Base-by-base conservation (phyloP, 2,888 invertebrate genomes). In the Drosophila kuntzei region DNA sequence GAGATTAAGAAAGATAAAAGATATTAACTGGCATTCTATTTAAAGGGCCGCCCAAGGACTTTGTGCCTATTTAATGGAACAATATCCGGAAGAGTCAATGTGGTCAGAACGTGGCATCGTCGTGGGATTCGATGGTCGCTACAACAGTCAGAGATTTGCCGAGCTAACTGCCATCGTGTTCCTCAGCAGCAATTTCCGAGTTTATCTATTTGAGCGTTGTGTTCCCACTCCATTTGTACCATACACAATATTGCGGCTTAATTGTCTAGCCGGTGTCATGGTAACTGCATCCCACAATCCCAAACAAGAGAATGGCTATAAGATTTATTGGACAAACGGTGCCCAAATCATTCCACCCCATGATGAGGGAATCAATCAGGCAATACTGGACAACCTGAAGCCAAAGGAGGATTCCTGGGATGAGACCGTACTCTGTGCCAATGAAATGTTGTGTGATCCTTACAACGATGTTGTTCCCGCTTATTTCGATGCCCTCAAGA, bases 241-340 rank as follows among this genome's bases (percentile, higher is more conserved):
- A 0, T 99, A 96, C 92, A 95, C 95, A 0, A 96, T 98, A 0
- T 93, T 94, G 2, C 93, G 95, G 71, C 95, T 95, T 66, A 94
- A 95, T 16, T 96, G 96, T 61, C 95, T 95, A 0, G 97, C 96
- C 36, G 98, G 98, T 0, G 94, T 98, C 2, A 98, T 98, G 97
- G 95, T 98, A 2, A 98, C 98, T 0, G 98, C 98, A 0, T 98
- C 98, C 0, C 98, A 99, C 90, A 99, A 98, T 93, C 98, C 98
- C 0, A 98, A 97, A 90, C 95, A 98, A 36, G 98, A 98, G 90
- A 98, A 98, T 90, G 98, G 98, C 1, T 99, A 99, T 90, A 99
- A 99, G 93, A 60, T 76, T 14, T 44, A 55, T 25, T 98, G 98
- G 96, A 93, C 94, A 4, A 99, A 99, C 92, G 98, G 98, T 0